A percentile compares a stretch with the other conserved stretches of the same genome.
These are phyloP conservation scores for Petrocephalus microphthalmus DNA, from an alignment of 2,113 vertebrate species.

Conservation along the genomic window DNA sequence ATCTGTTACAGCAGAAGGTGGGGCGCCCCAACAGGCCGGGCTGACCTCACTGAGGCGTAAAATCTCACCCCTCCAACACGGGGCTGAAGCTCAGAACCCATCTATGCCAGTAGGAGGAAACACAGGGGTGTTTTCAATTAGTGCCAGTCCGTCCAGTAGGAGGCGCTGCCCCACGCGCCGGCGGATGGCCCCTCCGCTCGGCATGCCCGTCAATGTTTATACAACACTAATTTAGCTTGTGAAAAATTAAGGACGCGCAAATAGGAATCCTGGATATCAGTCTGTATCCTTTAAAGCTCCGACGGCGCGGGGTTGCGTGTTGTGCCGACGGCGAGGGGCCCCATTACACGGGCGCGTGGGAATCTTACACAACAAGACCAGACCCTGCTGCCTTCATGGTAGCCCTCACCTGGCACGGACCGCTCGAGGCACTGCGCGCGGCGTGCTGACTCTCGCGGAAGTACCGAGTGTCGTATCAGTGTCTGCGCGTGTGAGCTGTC, in stretches of 20 bases:
- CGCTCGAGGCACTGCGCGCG: not conserved
- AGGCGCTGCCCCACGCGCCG: not conserved
- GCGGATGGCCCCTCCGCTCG: slow-evolving; percentile 10
- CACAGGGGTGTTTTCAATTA: slow-evolving; percentile 55
- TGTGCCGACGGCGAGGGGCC: not conserved
- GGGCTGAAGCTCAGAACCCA: slow-evolving; percentile 44
- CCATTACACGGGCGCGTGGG: not conserved
- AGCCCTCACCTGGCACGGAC: slow-evolving; percentile 2
- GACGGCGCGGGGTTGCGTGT: not conserved
- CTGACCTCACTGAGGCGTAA: slow-evolving; percentile 41
- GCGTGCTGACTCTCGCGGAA: not conserved
- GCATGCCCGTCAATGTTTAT: slow-evolving; percentile 17
- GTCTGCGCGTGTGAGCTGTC: not conserved
- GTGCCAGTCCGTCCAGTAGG: slow-evolving; percentile 33
- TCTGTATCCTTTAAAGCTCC: slow-evolving; percentile 3
- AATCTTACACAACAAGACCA: not conserved
- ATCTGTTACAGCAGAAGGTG: not conserved
- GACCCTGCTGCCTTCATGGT: not conserved
- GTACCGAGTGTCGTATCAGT: not conserved
- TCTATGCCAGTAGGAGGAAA: slow-evolving; percentile 44
- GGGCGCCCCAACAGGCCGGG: not conserved
- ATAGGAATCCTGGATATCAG: slow-evolving; percentile 12
- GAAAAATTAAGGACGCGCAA: slow-evolving; percentile 17
- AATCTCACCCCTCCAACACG: slow-evolving; percentile 50
- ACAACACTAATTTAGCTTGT: slow-evolving; percentile 7